Evolutionary conservation across 2,888 invertebrate genomes (phyloP), one percentile per base, ranked within the genome.

Genomic region (Apodemia mormo): DNA sequence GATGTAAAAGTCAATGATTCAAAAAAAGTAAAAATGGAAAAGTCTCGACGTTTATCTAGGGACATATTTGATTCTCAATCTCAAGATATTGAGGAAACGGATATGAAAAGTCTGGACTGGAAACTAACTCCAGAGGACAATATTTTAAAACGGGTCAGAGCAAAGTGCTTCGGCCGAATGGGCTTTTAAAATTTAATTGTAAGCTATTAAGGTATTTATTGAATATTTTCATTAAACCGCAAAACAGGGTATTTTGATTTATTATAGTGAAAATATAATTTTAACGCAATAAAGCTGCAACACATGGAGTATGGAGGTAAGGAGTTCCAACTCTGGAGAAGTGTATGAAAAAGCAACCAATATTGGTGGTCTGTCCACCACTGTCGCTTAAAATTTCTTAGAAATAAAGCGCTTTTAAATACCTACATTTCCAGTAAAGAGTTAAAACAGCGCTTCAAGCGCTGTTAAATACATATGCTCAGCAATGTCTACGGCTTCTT

Each of bases 51-150:
- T 64, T 81, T 80, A 72, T 92, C 92, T n/a, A 81, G 86, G 71
- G 92, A 93, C 75, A 70, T 93, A 29, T 92, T 93, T 72, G 92
- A 90, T 54, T 89, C 91, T 1, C 88, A 88, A 72, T 88, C 90
- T 30, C 89, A 87, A 70, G 89, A 90, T 8, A 74, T 79, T 4
- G 86, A 86, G 5, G 87, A 88, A 30, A 71, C 73, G 4, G 83
- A 85, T 61, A 72, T 80, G 2, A 84, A 77, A 61, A 77, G 80
- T 69, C 75, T 84, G 43, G 84, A 89, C 72, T 89, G 89, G 88
- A 88, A 85, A 73, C 76, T 89, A 43, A 87, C 87, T 45, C 89
- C 88, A 6, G 86, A 89, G 66, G 86, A 89, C 68, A 86, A 82
- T 75, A 84, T 90, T 43, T 84, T 92, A 54, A 88, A 86, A 74